Base-by-base conservation (phyloP, 2,888 invertebrate genomes). In the Xanthostigma xanthostigma region DNA sequence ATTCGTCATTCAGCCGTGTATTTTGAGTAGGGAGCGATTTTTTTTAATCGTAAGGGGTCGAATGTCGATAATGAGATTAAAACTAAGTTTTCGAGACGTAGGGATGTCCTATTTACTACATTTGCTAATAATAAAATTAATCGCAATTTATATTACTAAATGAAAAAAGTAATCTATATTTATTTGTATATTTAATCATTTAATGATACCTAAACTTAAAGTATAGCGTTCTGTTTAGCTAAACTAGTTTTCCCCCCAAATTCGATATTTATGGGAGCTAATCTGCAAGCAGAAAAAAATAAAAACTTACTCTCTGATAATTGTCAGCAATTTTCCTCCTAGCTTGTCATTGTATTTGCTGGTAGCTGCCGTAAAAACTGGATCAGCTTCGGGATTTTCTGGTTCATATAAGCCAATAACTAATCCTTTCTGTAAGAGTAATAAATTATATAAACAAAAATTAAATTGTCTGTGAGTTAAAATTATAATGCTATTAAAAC, bases 321-420 rank as follows among this genome's bases (percentile, higher is more conserved):
- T 60, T 50, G 70, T 66, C 44, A 60, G 57, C 36, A 78, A 57
- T 58, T 73, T 75, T 50, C 75, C 77, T 6, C 66, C 69, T 41
- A 69, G 58, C 54, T 68, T 69, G 51, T 72, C 69, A 56, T 78
- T 69, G 44, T 73, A 61, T 59, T 73, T 72, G 51, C 66, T 62
- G 2, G 72, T 75, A 1, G 69, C 64, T 17, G 68, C 60, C 0
- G 75, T 70, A 51, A 77, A 63, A 51, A 71, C 67, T 8, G 71
- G 68, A 46, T 55, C 54, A 12, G 34, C 35, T 54, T 67, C 64
- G 37, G 65, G 62, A 27, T 62, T 59, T 17, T 66, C 64, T 9
- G 60, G 60, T 53, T 73, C 69, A 58, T 73, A 76, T 12, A 73
- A 69, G 0, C 76, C 75, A 45, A 78, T 57, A 48, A 76, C 73